phyloP scores from a whole-genome alignment of 2,797 vertebrate species.

The Phalloptychus januarius region DNA sequence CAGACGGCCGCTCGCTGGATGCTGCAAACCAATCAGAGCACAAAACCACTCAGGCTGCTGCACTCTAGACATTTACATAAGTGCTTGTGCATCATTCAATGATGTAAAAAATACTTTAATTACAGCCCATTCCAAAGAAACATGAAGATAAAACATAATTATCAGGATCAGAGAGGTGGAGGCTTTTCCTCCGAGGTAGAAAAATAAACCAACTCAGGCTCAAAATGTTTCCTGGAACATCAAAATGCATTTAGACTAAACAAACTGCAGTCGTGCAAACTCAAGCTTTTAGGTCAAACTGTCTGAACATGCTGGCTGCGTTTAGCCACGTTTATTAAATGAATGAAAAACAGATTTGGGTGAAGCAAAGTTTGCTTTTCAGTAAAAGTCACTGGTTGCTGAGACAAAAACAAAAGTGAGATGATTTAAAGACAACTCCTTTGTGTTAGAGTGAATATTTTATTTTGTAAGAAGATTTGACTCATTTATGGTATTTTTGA shows the following conservation, averaged over 20 bases:
- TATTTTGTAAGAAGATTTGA: no score
- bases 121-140: neutral
- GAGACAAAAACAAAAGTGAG: no score
- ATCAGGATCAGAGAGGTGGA: neutral
- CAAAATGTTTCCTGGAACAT: neutral
- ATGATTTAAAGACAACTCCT: no score
- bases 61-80: neutral
- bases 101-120: neutral
- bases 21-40: conserved; percentile 68
- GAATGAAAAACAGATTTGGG: no score
- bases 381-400: no score
- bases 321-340: no score
- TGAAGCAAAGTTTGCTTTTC: no score
- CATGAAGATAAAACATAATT: neutral
- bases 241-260: neutral
- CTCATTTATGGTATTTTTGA: no score
- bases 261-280: neutral
- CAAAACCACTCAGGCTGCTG: conserved; percentile 2
- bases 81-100: neutral
- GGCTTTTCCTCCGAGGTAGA: conserved; percentile 1
- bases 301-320: no score
- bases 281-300: neutral
- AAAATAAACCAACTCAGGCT: conserved; percentile 3
- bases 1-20: conserved; percentile 95
- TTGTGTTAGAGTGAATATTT: no score